Evolutionary conservation across 2,888 invertebrate genomes (phyloP).

Genomic region (Philopedon plagiatum): DNA sequence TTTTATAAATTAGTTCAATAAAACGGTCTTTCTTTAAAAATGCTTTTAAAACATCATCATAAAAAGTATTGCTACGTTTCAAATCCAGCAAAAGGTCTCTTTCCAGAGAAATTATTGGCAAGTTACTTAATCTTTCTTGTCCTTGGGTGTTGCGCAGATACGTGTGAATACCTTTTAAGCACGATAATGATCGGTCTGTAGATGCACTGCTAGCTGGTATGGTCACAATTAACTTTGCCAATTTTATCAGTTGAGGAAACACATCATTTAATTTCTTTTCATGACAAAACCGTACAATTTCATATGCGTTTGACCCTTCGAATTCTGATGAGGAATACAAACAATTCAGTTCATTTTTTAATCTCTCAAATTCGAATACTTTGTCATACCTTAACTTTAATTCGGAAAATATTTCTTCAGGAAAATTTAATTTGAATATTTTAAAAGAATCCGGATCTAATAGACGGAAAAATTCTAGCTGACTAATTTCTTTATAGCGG

Average conservation of each 20-base stretch:
- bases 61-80: conserved; percentile 1
- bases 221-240: conserved; percentile 20
- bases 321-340: conserved; percentile 22
- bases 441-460: neutral
- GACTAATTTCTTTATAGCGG: conserved; percentile 3
- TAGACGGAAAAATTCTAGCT: conserved; percentile 4
- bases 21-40: too few relatives aligned
- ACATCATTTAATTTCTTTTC: conserved; percentile 18
- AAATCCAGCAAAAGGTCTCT: conserved; percentile 23
- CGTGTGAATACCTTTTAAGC: conserved; percentile 22
- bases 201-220: too few relatives aligned
- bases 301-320: conserved; percentile 12
- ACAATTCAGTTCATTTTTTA: conserved; percentile 17
- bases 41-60: neutral
- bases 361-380: conserved; percentile 19
- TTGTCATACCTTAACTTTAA: neutral
- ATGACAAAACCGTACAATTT: conserved; percentile 19
- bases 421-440: conserved; percentile 13
- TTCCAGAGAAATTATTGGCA: conserved; percentile 16
- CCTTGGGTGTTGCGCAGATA: conserved; percentile 14
- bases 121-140: conserved; percentile 14
- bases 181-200: conserved; percentile 15
- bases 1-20: neutral
- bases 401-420: conserved; percentile 8
- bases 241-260: conserved; percentile 19